Percentiles rank a stretch among this genome's conserved stretches.
Evolutionary conservation across 2,797 vertebrate species (phyloP).

Genomic region (Furcifer pardalis): DNA sequence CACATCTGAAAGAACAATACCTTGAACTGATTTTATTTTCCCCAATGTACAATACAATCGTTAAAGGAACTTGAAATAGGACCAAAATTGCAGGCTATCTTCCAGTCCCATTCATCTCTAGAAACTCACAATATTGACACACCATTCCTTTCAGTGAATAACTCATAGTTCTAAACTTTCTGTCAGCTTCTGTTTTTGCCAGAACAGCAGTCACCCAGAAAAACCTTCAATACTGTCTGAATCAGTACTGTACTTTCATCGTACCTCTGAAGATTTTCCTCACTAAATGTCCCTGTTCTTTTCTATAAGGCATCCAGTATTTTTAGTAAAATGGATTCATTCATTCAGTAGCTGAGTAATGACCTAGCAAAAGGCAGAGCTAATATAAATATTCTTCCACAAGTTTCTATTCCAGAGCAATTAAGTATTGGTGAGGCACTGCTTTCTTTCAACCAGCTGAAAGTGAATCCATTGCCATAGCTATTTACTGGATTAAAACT

Average conservation of each 20-base stretch:
- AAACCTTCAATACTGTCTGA: neutral
- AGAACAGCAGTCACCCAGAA: slow-evolving; percentile 1
- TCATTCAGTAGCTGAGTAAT: neutral
- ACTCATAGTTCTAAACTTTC: neutral
- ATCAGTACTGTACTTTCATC: neutral
- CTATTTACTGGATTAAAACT: too few relatives aligned
- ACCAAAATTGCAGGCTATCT: neutral
- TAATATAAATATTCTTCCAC: neutral
- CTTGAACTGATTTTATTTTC: neutral
- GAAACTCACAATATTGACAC: slow-evolving; percentile 3
- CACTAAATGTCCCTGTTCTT: neutral
- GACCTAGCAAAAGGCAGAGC: neutral
- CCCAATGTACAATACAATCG: neutral
- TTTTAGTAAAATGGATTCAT: neutral
- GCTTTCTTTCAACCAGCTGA: too few relatives aligned
- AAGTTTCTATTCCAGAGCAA: too few relatives aligned
- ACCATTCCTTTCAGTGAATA: neutral
- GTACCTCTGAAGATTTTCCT: neutral
- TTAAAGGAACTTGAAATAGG: neutral
- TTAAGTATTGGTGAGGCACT: too few relatives aligned
- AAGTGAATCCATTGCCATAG: too few relatives aligned
- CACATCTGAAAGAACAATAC: neutral
- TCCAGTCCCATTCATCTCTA: neutral
- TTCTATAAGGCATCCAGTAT: neutral
- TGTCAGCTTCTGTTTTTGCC: slow-evolving; percentile 1